Evolutionary conservation across 1,140 invertebrate species (phyloP), one percentile per base, ranked within the genome.

Genomic region (Drosophila suzukii): DNA sequence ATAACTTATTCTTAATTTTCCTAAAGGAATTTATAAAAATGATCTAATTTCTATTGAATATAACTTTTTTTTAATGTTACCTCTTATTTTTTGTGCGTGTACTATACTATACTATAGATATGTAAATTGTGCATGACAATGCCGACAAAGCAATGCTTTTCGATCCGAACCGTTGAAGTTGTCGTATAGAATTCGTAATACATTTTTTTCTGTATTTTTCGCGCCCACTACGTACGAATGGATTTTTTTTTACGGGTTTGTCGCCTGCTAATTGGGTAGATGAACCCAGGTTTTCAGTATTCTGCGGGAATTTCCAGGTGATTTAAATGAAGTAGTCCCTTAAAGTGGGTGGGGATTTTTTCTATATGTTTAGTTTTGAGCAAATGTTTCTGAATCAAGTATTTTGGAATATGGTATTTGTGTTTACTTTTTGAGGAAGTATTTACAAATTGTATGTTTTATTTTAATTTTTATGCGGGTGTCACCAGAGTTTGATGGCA

Each of bases 121-220:
- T 47, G 67, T 60, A 80, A 82, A 82, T 74, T 79, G 81, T 75
- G 55, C 62, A 76, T 56, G 74, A 76, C 81, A 75, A 79, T 83
- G 49, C 57, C 44, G 47, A 43, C 60, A 67, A 67, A 51, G 63
- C 60, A 30, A 34, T 73, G 41, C 56, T 46, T 34, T 34, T 43
- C 61, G 39, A 63, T 44, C 39, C 60, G 38, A 60, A 60, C 50
- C 76, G 60, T 56, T 68, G 65, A 57, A 58, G 70, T 79, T 76
- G 65, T 84, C 59, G 81, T 50, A 66, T 79, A 79, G 83, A 86
- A 86, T 86, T 79, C 67, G 79, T 79, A 86, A 88, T 82, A 86
- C 30, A 66, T 75, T 55, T 57, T 56, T 51, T 43, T 60, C 43
- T 58, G 38, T 49, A 39, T 58, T 63, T 75, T 83, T 75, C 75